phyloP scores from a whole-genome alignment of 2,113 vertebrate species.

The Lontra canadensis region DNA sequence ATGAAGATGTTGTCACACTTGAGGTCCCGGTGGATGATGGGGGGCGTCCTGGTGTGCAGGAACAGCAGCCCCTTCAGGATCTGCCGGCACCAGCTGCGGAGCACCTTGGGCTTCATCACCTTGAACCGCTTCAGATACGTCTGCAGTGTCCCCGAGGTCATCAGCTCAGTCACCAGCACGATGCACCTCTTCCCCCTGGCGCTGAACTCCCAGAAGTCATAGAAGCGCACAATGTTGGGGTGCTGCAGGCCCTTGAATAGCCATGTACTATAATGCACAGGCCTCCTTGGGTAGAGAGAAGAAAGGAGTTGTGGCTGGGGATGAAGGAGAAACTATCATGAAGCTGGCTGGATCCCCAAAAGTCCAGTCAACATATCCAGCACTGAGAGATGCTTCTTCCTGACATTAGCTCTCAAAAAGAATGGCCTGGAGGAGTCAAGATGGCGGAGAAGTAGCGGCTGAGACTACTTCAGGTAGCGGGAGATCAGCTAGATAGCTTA shows the following conservation, averaged over 20 bases:
- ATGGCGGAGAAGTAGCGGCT: too few species aligned
- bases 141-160: conserved; percentile 99
- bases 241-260: conserved; percentile 98
- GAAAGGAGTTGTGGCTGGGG: too few species aligned
- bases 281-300: too few species aligned
- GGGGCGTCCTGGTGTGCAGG: conserved; percentile 96
- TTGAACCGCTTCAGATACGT: conserved; percentile 99
- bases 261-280: too few species aligned
- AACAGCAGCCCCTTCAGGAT: conserved; percentile 98
- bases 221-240: conserved; percentile 98
- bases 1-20: conserved; percentile 99
- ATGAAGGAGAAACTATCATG: too few species aligned
- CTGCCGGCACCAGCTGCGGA: conserved; percentile 98
- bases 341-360: too few species aligned
- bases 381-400: too few species aligned
- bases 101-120: conserved; percentile 98
- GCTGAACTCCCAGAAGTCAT: conserved; percentile 98
- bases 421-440: too few species aligned
- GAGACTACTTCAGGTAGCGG: too few species aligned
- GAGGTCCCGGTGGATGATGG: conserved; percentile 98
- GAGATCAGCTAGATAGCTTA: too few species aligned
- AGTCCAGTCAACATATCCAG: too few species aligned
- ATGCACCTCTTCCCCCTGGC: conserved; percentile 96
- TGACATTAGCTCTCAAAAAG: too few species aligned
- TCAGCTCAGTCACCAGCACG: conserved; percentile 96